These are phyloP conservation scores for Drosophila watanabei DNA, from an alignment of 1,140 invertebrate species.

Conservation along the genomic window DNA sequence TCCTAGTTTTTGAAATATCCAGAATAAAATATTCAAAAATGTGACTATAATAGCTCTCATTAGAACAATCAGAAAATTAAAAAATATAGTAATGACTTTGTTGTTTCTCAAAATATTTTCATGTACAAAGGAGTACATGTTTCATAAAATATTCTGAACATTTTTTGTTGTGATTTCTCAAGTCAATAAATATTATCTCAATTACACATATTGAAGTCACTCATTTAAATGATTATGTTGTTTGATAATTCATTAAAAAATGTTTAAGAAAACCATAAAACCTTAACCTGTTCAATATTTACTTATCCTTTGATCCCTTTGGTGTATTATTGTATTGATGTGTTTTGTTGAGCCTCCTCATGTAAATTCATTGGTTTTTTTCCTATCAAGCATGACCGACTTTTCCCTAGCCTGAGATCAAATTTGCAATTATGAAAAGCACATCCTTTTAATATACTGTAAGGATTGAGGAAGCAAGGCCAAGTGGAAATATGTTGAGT, in stretches of 20 bases:
- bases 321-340: constrained; percentile 46
- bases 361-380: neutral
- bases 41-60: too few relatives aligned
- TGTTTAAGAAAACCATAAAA: neutral
- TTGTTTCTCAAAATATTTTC: too few relatives aligned
- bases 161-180: neutral
- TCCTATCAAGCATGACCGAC: constrained; percentile 42
- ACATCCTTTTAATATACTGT: constrained; percentile 57
- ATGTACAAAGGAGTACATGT: too few relatives aligned
- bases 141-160: too few relatives aligned
- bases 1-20: too few relatives aligned
- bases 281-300: neutral
- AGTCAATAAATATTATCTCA: neutral
- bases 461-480: constrained; percentile 12
- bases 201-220: neutral
- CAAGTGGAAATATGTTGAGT: constrained; percentile 4
- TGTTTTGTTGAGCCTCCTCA: neutral
- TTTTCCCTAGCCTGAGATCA: constrained; percentile 11
- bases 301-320: constrained; percentile 50
- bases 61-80: too few relatives aligned
- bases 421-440: constrained; percentile 59
- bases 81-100: too few relatives aligned
- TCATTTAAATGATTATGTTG: neutral
- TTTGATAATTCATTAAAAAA: neutral
- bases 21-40: too few relatives aligned